phyloP scores from a whole-genome alignment of 2,797 vertebrate species.

The Knipowitschia caucasica region DNA sequence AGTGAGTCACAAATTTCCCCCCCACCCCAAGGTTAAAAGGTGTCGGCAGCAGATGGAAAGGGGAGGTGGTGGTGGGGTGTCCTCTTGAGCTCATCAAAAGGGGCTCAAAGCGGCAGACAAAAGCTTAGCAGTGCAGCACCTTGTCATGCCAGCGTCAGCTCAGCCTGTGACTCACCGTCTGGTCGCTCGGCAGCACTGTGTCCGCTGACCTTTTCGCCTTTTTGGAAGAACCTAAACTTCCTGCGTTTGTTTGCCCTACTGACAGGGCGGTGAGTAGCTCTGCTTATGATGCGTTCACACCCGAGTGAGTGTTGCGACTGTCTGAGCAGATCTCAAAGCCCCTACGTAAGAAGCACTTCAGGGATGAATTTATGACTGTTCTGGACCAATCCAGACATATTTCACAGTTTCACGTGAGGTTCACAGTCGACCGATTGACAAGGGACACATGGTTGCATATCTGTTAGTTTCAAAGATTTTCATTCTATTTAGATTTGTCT shows the following conservation, averaged over 20 bases:
- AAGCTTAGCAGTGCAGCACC: constrained; percentile 34
- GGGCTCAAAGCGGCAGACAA: constrained; percentile 29
- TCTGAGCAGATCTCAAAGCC: constrained; percentile 12
- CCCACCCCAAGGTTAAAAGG: constrained; percentile 36
- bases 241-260: constrained; percentile 59
- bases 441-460: no score
- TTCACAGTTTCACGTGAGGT: background rate
- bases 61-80: constrained; percentile 22
- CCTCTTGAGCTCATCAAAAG: constrained; percentile 18
- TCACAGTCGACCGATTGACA: background rate
- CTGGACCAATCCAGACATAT: constrained; percentile 9
- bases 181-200: constrained; percentile 11
- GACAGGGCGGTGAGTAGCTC: constrained; percentile 21
- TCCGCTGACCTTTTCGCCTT: constrained; percentile 21
- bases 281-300: constrained; percentile 54
- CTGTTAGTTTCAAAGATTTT: no score
- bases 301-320: constrained; percentile 23
- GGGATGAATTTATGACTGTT: constrained; percentile 26
- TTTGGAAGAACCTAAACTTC: constrained; percentile 48
- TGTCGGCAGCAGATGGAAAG: constrained; percentile 36
- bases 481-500: no score
- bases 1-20: constrained; percentile 57
- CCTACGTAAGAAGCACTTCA: constrained; percentile 21
- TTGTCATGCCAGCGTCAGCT: constrained; percentile 43
- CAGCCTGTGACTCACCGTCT: constrained; percentile 63